Conservation (phyloP, 2,797 vertebrate species). For the Acrocephalus scirpaceus region DNA sequence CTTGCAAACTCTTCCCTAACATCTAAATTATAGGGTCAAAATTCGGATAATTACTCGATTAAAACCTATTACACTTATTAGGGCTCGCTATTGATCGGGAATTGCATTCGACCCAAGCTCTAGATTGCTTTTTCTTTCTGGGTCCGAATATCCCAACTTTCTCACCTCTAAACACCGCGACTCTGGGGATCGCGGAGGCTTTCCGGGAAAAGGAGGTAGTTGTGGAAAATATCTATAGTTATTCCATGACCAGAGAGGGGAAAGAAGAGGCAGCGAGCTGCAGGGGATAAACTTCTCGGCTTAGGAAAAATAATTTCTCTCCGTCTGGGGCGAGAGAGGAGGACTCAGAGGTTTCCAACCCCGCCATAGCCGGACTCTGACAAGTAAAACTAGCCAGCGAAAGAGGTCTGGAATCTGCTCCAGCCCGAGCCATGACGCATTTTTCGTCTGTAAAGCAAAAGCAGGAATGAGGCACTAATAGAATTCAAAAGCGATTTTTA, state of each 20-base stretch:
- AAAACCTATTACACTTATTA: constrained; percentile 93
- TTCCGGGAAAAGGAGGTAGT: not conserved
- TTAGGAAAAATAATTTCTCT: not conserved
- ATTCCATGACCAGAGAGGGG: not conserved
- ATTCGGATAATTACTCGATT: constrained; percentile 94
- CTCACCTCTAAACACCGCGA: not conserved
- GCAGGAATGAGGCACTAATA: not conserved
- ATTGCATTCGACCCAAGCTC: constrained; percentile 80
- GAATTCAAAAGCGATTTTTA: not conserved
- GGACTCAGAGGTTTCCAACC: not conserved
- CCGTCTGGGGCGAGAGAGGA: not conserved
- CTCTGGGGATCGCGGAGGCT: not conserved
- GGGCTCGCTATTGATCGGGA: constrained; percentile 83
- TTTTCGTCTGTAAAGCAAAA: not conserved
- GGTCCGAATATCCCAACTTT: constrained; percentile 66
- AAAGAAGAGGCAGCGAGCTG: not conserved
- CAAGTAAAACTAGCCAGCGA: not conserved
- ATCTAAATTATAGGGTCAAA: constrained; percentile 92
- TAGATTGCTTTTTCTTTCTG: constrained; percentile 79
- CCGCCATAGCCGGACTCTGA: not conserved
- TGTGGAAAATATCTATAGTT: not conserved
- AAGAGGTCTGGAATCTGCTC: not conserved
- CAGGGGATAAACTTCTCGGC: not conserved
- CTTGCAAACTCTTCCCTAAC: constrained; percentile 87
- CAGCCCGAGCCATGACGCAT: not conserved